Percentiles rank a stretch among this genome's conserved stretches.
Conservation (phyloP, 2,888 invertebrate species). For the Pocota personata region DNA sequence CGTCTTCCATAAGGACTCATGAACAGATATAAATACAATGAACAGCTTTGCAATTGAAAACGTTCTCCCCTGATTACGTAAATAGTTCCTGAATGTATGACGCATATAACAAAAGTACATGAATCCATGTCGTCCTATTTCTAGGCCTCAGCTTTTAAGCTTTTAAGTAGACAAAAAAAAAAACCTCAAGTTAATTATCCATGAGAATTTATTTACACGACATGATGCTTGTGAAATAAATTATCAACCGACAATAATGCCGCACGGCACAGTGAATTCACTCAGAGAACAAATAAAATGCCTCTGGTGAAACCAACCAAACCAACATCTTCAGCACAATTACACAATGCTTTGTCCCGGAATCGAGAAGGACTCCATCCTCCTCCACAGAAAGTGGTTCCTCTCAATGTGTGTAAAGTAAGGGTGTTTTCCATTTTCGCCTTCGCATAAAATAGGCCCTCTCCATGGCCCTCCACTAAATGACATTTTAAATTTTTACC, state of each 20-base stretch:
- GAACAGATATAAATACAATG: background rate
- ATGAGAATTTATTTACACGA: conserved; percentile 21
- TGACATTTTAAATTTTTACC: conserved; percentile 54
- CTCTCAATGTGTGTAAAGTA: background rate
- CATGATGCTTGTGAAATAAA: conserved; percentile 10
- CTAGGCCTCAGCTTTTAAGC: background rate
- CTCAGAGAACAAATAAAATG: conserved; percentile 32
- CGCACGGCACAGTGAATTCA: conserved; percentile 26
- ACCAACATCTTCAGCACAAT: conserved; percentile 38
- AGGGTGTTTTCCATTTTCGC: background rate
- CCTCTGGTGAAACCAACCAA: conserved; percentile 18
- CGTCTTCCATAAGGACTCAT: background rate
- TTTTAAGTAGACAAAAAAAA: background rate
- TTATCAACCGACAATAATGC: conserved; percentile 47
- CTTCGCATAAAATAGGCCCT: conserved; percentile 40
- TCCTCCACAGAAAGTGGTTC: background rate
- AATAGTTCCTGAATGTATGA: background rate
- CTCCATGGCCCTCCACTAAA: conserved; percentile 18
- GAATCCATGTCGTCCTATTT: background rate
- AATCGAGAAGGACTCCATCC: conserved; percentile 29
- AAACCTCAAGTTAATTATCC: conserved; percentile 27
- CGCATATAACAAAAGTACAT: background rate
- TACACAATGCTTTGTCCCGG: conserved; percentile 40
- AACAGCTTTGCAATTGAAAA: background rate
- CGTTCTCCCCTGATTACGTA: background rate